Conservation (phyloP, 1,140 invertebrate species). For the Cydia fagiglandana region DNA sequence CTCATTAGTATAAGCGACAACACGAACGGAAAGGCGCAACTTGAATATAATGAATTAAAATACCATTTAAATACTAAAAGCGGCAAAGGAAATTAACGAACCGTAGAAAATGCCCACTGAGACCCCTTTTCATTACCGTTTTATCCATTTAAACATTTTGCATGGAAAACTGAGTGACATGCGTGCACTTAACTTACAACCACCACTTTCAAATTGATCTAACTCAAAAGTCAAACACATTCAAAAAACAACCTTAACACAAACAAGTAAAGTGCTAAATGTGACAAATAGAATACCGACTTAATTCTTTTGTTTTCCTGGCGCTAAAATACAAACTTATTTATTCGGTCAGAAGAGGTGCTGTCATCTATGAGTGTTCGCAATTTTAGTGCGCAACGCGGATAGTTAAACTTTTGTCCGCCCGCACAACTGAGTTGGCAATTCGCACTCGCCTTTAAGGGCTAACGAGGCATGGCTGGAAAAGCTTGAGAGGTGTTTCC, state of each 20-base stretch:
- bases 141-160: conserved; percentile 26
- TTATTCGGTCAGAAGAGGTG: background rate
- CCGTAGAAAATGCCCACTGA: conserved; percentile 23
- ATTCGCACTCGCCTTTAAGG: background rate
- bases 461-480: conserved; percentile 21
- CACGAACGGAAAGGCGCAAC: conserved; percentile 13
- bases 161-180: conserved; percentile 17
- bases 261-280: background rate
- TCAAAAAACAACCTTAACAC: background rate
- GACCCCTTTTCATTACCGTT: conserved; percentile 27
- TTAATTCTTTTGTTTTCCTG: background rate
- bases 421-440: background rate
- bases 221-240: background rate
- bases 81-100: conserved; percentile 27
- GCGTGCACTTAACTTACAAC: background rate
- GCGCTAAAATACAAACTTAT: background rate
- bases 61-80: conserved; percentile 21
- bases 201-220: background rate
- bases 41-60: conserved; percentile 22
- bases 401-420: conserved; percentile 8
- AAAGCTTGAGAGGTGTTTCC: conserved; percentile 25
- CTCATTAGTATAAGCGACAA: conserved; percentile 3
- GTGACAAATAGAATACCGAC: no score
- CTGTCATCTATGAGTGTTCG: background rate
- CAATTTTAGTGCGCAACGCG: background rate